These are phyloP conservation scores for Bergia sp. DNA, from an alignment of 92 coral and sea anemone genomes.

Conservation along the genomic window DNA sequence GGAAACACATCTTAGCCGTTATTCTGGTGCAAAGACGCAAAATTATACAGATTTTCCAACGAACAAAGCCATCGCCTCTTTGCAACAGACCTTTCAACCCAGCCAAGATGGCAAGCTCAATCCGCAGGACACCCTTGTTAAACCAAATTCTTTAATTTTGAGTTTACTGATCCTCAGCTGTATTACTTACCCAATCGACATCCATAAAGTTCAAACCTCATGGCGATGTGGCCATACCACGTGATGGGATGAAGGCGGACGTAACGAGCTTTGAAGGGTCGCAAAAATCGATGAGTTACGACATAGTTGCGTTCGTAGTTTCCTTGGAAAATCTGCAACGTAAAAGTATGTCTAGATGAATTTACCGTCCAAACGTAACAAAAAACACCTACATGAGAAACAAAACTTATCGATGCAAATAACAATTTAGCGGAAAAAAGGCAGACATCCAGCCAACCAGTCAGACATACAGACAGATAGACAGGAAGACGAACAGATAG, in stretches of 20 bases:
- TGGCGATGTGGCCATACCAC: slow-evolving; percentile 59
- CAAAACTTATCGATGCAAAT: background rate
- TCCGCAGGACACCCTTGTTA: background rate
- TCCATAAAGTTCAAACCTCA: slow-evolving; percentile 69
- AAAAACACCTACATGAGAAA: background rate
- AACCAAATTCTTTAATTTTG: background rate
- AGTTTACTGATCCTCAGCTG: background rate
- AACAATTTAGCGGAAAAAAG: background rate
- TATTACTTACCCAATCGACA: slow-evolving; percentile 55
- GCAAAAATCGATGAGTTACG: slow-evolving; percentile 36
- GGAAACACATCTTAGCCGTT: too few relatives aligned
- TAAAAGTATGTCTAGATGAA: background rate
- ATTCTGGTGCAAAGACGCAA: too few relatives aligned
- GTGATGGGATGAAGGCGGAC: slow-evolving; percentile 54
- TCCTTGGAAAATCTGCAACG: slow-evolving; percentile 52
- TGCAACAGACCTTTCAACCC: background rate
- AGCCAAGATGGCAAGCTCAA: background rate
- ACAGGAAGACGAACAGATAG: background rate
- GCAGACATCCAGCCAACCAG: background rate
- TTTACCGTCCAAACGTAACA: background rate
- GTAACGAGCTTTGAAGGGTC: slow-evolving; percentile 48
- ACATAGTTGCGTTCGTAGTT: slow-evolving; percentile 59
- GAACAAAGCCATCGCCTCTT: too few relatives aligned
- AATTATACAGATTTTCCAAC: too few relatives aligned
- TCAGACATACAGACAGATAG: too few relatives aligned